Evolutionary conservation across 2,113 vertebrate species (phyloP), one percentile per base, ranked within the genome.

Genomic region (Varanus salvator): DNA sequence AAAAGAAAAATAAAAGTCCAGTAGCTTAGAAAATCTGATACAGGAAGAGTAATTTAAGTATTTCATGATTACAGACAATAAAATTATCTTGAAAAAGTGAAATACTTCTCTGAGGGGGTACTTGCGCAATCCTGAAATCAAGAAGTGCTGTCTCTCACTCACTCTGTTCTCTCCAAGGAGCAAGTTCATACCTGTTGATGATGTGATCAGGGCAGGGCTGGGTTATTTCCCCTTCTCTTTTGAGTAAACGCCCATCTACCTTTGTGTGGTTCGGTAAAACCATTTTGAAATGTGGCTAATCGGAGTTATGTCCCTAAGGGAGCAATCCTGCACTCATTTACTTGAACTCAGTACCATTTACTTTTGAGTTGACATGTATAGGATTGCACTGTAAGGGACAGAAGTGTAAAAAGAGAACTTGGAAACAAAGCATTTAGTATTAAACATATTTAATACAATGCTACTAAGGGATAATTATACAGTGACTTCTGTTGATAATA

Each of bases 181-280:
- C 97, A 97, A 96, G 97, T 96, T 95, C 60, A 15, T 95, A 95
- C 97, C 96, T 97, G 97, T 95, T 44, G 90, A 77, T 95, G 93
- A 90, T 95, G 94, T 95, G 96, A 94, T n/a, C 8, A 9, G 80
- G 84, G 66, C 64, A 76, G 76, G 81, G 83, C 85, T 93, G 80
- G 34, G 50, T 68, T 80, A 23, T 57, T 38, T 89, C 38, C 71
- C 71, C 50, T 82, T 50, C 21, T 60, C 27, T 69, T 88, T 11
- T 9, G 15, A 87, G 74, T 86, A 86, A 76, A 80, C 78, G 93
- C 15, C 48, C 14, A 3, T 78, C 80, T 89, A n/a, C 91, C 92
- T 50, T 48, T 54, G 19, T 78, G 77, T 83, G 44, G 48, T 69
- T n/a, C 12, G 8, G 77, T 85, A 80, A 82, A 74, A 77, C 44